A percentile compares a stretch with the other conserved stretches of the same genome.
phyloP scores from a whole-genome alignment of 2,797 vertebrate species.

The Enteromius anoplus region DNA sequence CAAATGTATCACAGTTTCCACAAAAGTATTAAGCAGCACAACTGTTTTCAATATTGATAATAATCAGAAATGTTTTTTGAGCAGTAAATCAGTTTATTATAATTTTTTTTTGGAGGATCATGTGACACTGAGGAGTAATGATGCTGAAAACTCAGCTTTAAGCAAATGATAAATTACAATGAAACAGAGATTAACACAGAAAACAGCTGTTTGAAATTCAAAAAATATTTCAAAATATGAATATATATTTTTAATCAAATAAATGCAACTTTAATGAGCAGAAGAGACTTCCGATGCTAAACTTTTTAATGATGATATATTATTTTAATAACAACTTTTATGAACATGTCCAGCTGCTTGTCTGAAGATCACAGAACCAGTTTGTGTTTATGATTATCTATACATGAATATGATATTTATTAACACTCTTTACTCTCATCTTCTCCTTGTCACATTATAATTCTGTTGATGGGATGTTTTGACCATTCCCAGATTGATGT shows the following conservation, averaged over 20 bases:
- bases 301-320: neutral
- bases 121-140: conserved; percentile 7
- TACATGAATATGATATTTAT: neutral
- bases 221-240: neutral
- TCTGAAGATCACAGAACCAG: neutral
- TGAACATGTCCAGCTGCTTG: neutral
- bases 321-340: neutral
- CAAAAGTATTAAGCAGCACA: neutral
- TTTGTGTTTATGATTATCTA: neutral
- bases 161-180: neutral
- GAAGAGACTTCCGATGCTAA: neutral
- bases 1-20: neutral
- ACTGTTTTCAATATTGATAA: no score
- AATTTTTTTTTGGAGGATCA: no score
- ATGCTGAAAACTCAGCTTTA: neutral
- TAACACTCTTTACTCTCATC: no score
- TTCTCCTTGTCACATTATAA: neutral
- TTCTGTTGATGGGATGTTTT: neutral
- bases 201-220: neutral
- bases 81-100: no score
- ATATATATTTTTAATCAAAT: neutral
- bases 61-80: no score
- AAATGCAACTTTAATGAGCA: neutral
- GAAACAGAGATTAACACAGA: neutral
- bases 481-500: neutral